phyloP scores from a whole-genome alignment of 2,888 invertebrate genomes.

The Octonoba sinensis region DNA sequence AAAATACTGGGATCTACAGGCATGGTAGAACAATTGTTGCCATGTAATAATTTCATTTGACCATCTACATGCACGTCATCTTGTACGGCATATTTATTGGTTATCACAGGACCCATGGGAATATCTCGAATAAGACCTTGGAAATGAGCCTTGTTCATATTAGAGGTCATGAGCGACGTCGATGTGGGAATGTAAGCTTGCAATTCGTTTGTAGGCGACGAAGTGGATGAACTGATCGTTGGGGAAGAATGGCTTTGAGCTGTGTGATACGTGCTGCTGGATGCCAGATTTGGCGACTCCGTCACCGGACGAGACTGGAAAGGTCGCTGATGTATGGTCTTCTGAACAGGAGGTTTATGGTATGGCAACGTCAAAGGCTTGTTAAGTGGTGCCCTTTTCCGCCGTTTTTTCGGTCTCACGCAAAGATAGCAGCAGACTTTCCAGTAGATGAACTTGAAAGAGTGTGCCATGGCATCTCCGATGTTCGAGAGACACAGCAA shows the following conservation, averaged over 20 bases:
- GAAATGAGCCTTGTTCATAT: background rate
- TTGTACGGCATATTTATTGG: slow-evolving; percentile 79
- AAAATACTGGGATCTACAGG: slow-evolving; percentile 15
- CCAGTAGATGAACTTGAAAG: slow-evolving; percentile 93
- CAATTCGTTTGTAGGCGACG: slow-evolving; percentile 15
- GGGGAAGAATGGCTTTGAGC: slow-evolving; percentile 28
- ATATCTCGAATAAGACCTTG: slow-evolving; percentile 24
- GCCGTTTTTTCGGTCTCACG: slow-evolving; percentile 77
- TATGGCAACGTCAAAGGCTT: slow-evolving; percentile 19
- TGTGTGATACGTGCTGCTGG: slow-evolving; percentile 46
- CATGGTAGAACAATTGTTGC: background rate
- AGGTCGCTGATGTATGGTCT: background rate
- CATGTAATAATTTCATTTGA: slow-evolving; percentile 3
- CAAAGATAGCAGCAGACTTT: slow-evolving; percentile 88
- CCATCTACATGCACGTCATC: slow-evolving; percentile 10
- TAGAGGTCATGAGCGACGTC: background rate
- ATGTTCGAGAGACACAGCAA: slow-evolving; percentile 93
- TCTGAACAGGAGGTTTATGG: background rate
- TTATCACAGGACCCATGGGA: slow-evolving; percentile 74
- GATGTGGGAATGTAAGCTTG: background rate
- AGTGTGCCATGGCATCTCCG: slow-evolving; percentile 93
- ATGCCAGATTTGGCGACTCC: slow-evolving; percentile 27
- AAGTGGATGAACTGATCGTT: slow-evolving; percentile 45
- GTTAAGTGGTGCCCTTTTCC: slow-evolving; percentile 29
- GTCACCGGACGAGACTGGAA: background rate